Evolutionary conservation across 2,888 invertebrate species (phyloP), one percentile per base, ranked within the genome.

Genomic region (Plutella xylostella): DNA sequence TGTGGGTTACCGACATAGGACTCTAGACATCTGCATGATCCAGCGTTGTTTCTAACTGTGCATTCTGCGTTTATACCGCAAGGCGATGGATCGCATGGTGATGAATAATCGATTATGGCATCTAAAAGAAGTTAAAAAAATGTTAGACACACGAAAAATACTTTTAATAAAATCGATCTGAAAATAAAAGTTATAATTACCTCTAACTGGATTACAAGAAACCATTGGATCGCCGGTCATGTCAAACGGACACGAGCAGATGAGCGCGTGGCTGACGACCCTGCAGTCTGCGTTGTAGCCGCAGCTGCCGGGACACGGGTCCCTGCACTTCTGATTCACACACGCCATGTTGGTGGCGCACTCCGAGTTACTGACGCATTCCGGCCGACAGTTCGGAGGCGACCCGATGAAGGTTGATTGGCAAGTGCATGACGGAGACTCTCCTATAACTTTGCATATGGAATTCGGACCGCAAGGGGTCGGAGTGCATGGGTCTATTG

Each of bases 221-320:
- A 73, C 59, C 37, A 89, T 84, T 28, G 92, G 90, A 77, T 92
- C 89, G 42, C 92, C 92, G 41, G 86, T 86, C 63, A 86, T 89
- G 28, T 87, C 87, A 51, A 79, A 75, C 2, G 83, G 65, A 75
- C 92, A 88, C 48, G 87, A 80, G 67, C 88, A 89, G 52, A 89
- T 85, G 19, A 92, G 87, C 6, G 88, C 88, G 60, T 92, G 92
- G 61, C 89, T 90, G 38, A 90, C 85, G n/a, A 91, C 89, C 56
- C 87, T 86, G 64, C 92, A 93, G 53, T 89, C 87, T 2, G 92
- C 88, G 61, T 90, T 90, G 37, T 85, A 78, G 38, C 90, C 91
- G 56, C 92, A 92, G 39, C 87, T 86, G 45, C 88, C 86, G 18
- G 87, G 86, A 56, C 91, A 92, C 6, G 91, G 91, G 60, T 92